These are phyloP conservation scores for Hesperia comma DNA, from an alignment of 2,888 invertebrate genomes.

Conservation along the genomic window DNA sequence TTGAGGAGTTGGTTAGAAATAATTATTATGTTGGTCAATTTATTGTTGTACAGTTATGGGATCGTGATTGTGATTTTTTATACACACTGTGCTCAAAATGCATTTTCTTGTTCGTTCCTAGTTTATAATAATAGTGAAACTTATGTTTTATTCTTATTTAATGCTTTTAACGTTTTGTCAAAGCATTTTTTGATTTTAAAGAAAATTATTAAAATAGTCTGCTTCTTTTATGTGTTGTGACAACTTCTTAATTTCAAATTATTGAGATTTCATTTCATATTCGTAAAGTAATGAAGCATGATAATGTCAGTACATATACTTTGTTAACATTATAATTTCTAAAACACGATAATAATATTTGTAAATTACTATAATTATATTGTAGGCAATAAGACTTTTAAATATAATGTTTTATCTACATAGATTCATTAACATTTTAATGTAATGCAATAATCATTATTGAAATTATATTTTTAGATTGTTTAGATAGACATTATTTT, in stretches of 20 bases:
- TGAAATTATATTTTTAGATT: conserved; percentile 63
- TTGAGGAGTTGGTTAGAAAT: conserved; percentile 38
- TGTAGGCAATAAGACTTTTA: conserved; percentile 33
- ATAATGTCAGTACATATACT: conserved; percentile 6
- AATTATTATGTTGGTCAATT: conserved; percentile 30
- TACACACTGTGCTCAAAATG: conserved; percentile 29
- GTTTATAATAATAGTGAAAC: conserved; percentile 14
- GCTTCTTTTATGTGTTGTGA: conserved; percentile 13
- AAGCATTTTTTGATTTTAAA: neutral
- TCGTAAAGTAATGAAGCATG: conserved; percentile 42
- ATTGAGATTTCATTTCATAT: neutral
- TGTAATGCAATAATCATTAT: conserved; percentile 53
- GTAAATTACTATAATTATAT: conserved; percentile 25
- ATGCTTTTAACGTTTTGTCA: neutral
- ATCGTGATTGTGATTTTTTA: conserved; percentile 25
- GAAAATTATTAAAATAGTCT: conserved; percentile 18
- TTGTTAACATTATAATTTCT: conserved; percentile 17
- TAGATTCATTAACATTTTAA: conserved; percentile 30
- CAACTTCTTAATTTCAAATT: neutral
- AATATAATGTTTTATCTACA: conserved; percentile 24
- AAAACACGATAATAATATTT: conserved; percentile 11
- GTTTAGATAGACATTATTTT: conserved; percentile 63
- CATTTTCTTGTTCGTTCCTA: conserved; percentile 35
- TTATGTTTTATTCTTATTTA: conserved; percentile 1
- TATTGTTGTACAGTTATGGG: conserved; percentile 28